A percentile compares a stretch with the other conserved stretches of the same genome.
These are phyloP conservation scores for Eumacrocentrus americanus DNA, from an alignment of 2,888 invertebrate genomes.

Conservation along the genomic window DNA sequence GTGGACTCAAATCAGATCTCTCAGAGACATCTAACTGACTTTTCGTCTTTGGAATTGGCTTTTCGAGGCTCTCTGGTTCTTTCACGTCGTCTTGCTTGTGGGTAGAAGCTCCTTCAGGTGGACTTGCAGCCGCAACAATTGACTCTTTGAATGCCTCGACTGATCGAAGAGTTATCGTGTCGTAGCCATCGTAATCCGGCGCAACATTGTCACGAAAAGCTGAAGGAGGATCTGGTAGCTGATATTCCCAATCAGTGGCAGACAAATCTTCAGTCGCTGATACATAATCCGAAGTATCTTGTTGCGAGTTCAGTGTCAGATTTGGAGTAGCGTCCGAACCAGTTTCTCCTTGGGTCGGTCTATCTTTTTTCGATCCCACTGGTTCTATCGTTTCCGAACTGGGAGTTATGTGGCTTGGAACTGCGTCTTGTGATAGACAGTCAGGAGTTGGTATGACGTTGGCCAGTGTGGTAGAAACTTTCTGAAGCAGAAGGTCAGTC, in stretches of 20 bases:
- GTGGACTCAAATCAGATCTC: not conserved
- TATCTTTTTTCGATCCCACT: not conserved
- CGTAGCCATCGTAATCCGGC: slow-evolving; percentile 42
- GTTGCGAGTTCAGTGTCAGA: slow-evolving; percentile 45
- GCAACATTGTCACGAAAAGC: slow-evolving; percentile 63
- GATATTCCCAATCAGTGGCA: slow-evolving; percentile 64
- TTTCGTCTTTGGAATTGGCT: not conserved
- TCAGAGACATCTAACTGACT: not conserved
- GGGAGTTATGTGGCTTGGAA: slow-evolving; percentile 4
- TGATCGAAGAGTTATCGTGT: slow-evolving; percentile 40
- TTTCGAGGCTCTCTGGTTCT: too few relatives aligned
- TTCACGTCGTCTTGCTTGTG: not conserved
- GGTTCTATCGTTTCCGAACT: slow-evolving; percentile 7
- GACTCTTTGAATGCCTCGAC: slow-evolving; percentile 39
- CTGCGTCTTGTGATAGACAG: slow-evolving; percentile 2
- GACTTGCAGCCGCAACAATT: not conserved
- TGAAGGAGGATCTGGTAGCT: slow-evolving; percentile 68
- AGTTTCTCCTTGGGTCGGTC: not conserved
- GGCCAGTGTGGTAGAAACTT: slow-evolving; percentile 57
- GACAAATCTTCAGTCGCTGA: slow-evolving; percentile 46
- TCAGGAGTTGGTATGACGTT: slow-evolving; percentile 39
- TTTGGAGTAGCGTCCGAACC: slow-evolving; percentile 34
- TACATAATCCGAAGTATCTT: slow-evolving; percentile 57
- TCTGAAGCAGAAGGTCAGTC: slow-evolving; percentile 55
- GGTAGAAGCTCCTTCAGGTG: slow-evolving; percentile 6